phyloP scores from a whole-genome alignment of 1,140 invertebrate genomes.

The Drosophila albomicans region DNA sequence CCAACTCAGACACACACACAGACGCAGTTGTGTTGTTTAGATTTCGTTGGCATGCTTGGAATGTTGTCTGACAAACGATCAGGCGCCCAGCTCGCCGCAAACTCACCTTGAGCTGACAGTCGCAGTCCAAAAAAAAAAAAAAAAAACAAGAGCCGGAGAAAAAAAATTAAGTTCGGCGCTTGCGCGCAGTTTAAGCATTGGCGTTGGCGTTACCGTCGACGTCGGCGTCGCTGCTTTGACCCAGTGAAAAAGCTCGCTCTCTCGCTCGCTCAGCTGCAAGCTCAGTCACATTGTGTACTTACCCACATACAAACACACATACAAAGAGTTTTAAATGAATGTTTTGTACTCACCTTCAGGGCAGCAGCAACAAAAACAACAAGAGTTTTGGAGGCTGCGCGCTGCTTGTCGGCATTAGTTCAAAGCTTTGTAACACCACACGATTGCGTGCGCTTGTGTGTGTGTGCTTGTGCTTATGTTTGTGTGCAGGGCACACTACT shows the following conservation, averaged over 20 bases:
- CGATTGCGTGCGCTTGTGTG: constrained; percentile 40
- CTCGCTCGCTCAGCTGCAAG: constrained; percentile 14
- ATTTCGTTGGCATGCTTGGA: constrained; percentile 70
- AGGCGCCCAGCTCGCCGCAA: constrained; percentile 18
- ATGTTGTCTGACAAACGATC: constrained; percentile 56
- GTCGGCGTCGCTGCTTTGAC: constrained; percentile 44
- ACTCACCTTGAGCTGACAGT: constrained; percentile 49
- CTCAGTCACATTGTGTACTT: constrained; percentile 47
- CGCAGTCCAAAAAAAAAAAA: constrained; percentile 43
- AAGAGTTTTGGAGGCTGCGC: constrained; percentile 31
- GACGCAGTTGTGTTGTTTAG: constrained; percentile 74
- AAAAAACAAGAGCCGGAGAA: constrained; percentile 1
- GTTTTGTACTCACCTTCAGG: constrained; percentile 46
- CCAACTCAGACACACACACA: constrained; percentile 45
- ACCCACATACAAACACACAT: constrained; percentile 12
- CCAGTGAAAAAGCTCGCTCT: constrained; percentile 31
- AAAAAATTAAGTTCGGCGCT: constrained; percentile 24
- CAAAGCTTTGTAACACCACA: constrained; percentile 76
- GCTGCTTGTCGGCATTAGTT: constrained; percentile 69
- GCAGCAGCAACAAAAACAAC: constrained; percentile 24
- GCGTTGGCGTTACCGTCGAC: constrained; percentile 18
- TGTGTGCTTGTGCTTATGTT: constrained; percentile 10
- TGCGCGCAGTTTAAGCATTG: constrained; percentile 23
- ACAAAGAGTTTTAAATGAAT: constrained; percentile 31
- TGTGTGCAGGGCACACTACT: constrained; percentile 48